phyloP scores from a whole-genome alignment of 2,797 vertebrate genomes.

The Typhlichthys subterraneus region DNA sequence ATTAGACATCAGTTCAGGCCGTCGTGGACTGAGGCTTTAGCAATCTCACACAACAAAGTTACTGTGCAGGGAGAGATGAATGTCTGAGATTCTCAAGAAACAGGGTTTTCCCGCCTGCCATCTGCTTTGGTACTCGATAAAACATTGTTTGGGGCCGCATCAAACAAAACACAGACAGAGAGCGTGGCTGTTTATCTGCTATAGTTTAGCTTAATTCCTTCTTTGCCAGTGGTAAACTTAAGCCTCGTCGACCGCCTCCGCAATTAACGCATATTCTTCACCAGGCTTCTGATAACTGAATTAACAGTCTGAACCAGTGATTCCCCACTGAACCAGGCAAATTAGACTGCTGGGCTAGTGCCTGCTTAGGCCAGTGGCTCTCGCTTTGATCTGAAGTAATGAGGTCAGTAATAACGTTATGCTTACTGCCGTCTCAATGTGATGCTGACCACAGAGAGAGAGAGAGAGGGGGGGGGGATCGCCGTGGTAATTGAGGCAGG shows the following conservation, averaged over 20 bases:
- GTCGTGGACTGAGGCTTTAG: conserved; percentile 37
- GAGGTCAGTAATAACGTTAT: conserved; percentile 65
- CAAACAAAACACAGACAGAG: not conserved
- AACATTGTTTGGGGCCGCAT: conserved; percentile 1
- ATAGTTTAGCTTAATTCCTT: not conserved
- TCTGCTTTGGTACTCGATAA: conserved; percentile 15
- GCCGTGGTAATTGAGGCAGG: conserved; percentile 27
- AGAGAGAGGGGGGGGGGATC: conserved; percentile 25
- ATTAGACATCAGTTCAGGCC: conserved; percentile 2
- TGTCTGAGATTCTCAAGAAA: conserved; percentile 41
- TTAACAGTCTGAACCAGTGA: conserved; percentile 25
- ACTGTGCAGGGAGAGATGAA: conserved; percentile 47
- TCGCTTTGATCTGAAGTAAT: conserved; percentile 67
- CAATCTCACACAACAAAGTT: conserved; percentile 16
- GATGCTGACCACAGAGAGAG: conserved; percentile 30
- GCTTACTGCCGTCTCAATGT: conserved; percentile 52
- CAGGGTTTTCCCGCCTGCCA: conserved; percentile 23
- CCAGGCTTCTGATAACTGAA: conserved; percentile 11
- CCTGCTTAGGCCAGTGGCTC: conserved; percentile 27
- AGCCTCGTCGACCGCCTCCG: conserved; percentile 9
- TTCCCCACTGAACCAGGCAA: conserved; percentile 36
- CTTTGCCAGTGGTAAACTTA: conserved; percentile 3
- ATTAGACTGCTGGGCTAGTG: conserved; percentile 38
- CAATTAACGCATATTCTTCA: conserved; percentile 4
- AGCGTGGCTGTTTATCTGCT: not conserved